Percentiles rank a stretch among this genome's conserved stretches.
Conservation (phyloP, 2,888 invertebrate genomes). For the Dolomedes plantarius region DNA sequence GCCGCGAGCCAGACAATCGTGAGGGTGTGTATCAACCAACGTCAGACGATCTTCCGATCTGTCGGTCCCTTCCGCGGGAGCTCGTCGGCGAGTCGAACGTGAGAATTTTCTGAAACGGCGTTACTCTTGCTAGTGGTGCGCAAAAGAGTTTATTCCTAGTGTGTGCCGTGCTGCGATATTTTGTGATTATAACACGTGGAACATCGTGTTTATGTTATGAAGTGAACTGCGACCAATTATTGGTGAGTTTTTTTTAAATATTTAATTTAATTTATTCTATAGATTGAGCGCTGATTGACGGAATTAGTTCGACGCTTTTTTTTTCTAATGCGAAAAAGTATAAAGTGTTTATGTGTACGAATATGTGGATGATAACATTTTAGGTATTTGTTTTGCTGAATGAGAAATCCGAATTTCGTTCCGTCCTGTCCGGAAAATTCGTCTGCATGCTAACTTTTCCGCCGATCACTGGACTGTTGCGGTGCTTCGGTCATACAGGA, state of each 20-base stretch:
- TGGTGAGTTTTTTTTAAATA: not conserved
- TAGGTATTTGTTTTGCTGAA: no score
- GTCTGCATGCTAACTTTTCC: no score
- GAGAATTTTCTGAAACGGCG: conserved; percentile 10
- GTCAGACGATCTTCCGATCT: not conserved
- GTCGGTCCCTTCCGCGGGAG: conserved; percentile 17
- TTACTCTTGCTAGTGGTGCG: not conserved
- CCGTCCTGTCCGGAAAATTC: no score
- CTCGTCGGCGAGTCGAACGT: not conserved
- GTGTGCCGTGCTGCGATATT: not conserved
- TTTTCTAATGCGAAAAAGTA: no score
- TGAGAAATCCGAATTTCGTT: no score
- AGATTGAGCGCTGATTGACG: no score
- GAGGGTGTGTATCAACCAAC: not conserved
- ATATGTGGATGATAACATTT: no score
- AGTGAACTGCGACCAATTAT: not conserved
- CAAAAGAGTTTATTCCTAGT: not conserved
- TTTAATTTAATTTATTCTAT: no score
- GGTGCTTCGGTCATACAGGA: no score
- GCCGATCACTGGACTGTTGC: no score
- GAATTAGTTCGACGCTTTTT: no score
- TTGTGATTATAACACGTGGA: not conserved
- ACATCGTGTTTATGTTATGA: conserved; percentile 1
- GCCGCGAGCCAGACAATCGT: conserved; percentile 37
- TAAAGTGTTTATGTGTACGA: no score